phyloP scores from a whole-genome alignment of 1,140 invertebrate species.

The Parapsyche elsis region DNA sequence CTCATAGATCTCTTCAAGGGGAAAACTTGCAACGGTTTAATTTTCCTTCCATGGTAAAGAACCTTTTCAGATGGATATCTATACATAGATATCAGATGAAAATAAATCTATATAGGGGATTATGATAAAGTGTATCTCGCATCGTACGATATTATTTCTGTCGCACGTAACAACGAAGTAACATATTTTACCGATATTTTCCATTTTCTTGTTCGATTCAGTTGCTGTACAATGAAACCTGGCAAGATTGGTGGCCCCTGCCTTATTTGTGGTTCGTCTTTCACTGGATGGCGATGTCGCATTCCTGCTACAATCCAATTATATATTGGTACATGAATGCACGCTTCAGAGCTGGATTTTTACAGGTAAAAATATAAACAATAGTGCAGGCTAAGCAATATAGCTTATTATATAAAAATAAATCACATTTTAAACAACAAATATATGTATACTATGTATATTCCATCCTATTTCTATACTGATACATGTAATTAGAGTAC shows the following conservation, averaged over 20 bases:
- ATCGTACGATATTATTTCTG: no score
- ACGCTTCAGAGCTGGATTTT: conserved; percentile 74
- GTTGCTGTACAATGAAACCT: conserved; percentile 69
- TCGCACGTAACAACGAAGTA: no score
- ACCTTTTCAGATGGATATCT: background rate
- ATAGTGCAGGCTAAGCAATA: no score
- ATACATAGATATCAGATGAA: no score
- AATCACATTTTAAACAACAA: no score
- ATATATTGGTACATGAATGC: conserved; percentile 91
- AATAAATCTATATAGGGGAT: background rate
- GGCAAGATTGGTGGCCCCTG: conserved; percentile 66
- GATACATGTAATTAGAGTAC: no score
- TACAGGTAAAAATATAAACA: conserved; percentile 61
- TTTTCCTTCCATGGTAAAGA: background rate
- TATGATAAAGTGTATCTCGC: no score
- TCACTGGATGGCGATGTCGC: conserved; percentile 88
- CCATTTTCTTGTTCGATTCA: conserved; percentile 57
- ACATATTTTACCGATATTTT: no score
- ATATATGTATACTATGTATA: no score
- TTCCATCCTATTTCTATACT: no score
- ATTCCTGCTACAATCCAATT: conserved; percentile 87
- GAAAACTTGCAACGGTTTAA: background rate
- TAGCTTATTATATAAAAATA: no score
- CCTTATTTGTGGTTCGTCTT: conserved; percentile 76
- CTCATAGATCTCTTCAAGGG: no score